phyloP scores from a whole-genome alignment of 2,888 invertebrate genomes.

The Patella pellucida region DNA sequence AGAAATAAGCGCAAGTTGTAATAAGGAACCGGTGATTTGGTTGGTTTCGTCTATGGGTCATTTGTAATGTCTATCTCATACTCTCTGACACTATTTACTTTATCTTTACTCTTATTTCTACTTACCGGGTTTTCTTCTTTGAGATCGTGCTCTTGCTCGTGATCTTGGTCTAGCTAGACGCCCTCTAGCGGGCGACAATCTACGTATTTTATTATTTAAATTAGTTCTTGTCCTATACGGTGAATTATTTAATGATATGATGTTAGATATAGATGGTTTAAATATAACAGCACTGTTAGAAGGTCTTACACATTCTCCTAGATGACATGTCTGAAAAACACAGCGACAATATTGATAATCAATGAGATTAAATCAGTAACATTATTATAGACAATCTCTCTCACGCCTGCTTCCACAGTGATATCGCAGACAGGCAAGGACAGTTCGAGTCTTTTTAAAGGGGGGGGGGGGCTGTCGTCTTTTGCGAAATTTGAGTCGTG shows the following conservation, averaged over 20 bases:
- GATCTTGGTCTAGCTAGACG: slow-evolving; percentile 2
- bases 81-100: too few species aligned
- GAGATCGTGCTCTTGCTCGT: slow-evolving; percentile 1
- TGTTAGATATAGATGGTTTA: background rate
- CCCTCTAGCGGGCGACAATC: background rate
- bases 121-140: too few species aligned
- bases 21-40: too few species aligned
- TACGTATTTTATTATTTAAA: background rate
- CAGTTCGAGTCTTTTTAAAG: background rate
- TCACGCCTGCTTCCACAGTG: background rate
- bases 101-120: too few species aligned
- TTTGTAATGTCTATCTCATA: too few species aligned
- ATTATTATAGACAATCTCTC: background rate
- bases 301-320: slow-evolving; percentile 34
- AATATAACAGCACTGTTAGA: background rate
- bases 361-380: too few species aligned
- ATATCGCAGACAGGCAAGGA: background rate
- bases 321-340: slow-evolving; percentile 32
- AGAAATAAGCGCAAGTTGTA: too few species aligned
- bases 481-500: too few species aligned
- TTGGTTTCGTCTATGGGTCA: too few species aligned
- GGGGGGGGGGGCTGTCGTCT: too few species aligned
- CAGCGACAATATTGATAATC: too few species aligned
- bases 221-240: background rate
- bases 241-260: background rate